Base-by-base conservation (phyloP, 2,113 vertebrate genomes). In the Deroptyus accipitrinus region DNA sequence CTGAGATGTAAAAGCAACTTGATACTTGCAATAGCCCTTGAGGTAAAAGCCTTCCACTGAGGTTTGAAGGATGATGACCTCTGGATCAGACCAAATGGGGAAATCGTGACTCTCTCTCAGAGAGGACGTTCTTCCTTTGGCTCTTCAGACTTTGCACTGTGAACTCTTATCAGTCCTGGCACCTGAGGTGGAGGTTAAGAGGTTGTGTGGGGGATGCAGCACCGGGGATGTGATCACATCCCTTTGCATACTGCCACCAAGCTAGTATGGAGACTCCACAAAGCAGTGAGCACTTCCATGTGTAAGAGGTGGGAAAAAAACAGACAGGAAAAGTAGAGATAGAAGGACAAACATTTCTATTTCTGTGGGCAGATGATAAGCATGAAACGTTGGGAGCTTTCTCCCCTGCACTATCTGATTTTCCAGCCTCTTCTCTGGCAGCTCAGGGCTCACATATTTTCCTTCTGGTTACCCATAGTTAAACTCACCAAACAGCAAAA, bases 1-100 rank as follows among this genome's bases (percentile, higher is more conserved):
- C 74, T 62, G 91, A 94, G 94, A 89, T 84, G 86, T 94, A 96
- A 96, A 94, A 92, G 86, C 88, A 84, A 61, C 83, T 92, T n/a
- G 3, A 62, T 52, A n/a, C 62, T 63, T 0, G 0, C 61, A 46
- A 37, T 4, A 55, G 28, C 54, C 70, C 52, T 89, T n/a, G 86
- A 91, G 49, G 81, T 75, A 73, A 88, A 78, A 91, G 17, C 52
- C 64, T 85, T 93, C 51, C 13, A 42, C 66, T 8, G 44, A 69
- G 67, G 49, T 75, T 55, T 73, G 81, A 62, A 77, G 70, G 74
- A 41, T 13, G 2, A 4, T 68, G 76, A 88, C 81, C 92, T 20
- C 80, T 14, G 27, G 86, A 35, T 69, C 49, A 82, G 77, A 69
- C 18, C 69, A 57, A 51, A 49, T 0, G 5, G 74, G 77, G 91